Base-by-base conservation (phyloP, 2,113 vertebrate genomes). In the Mixornis gularis region DNA sequence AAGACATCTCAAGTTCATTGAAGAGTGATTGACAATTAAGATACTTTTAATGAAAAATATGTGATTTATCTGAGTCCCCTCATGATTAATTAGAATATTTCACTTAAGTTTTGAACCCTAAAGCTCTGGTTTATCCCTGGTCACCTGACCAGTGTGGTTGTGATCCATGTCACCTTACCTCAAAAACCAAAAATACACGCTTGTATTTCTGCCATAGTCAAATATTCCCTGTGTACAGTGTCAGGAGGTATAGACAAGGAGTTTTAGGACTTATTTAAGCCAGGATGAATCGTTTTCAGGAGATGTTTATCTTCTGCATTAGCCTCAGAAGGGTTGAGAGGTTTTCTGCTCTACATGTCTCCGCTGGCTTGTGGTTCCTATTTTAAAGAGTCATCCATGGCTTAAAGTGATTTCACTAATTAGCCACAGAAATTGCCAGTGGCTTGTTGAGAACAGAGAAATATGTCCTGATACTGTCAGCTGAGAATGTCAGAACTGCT, bases 251-350 rank as follows among this genome's bases (percentile, higher is more conserved):
- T 1, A 52, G 18, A 20, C 1, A 70, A 29, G 4, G 43, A 51
- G 36, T 60, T 89, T 72, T 69, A 52, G 17, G 7, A 30, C 3
- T 34, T 56, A 4, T n/a, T 84, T 58, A 80, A 62, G 29, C 17
- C 29, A 40, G 4, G 21, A 40, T 26, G 4, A 77, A 13, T 4
- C 6, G 26, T 38, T 80, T 51, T 34, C 24, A 78, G 43, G 5
- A 63, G 20, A 21, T 16, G 0, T 29, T 85, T 80, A 1, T 73
- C 41, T 84, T 89, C n/a, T 80, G 26, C 12, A 13, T 36, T 36
- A 40, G 4, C 3, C 4, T 32, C 21, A 17, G 21, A 46, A 48
- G 0, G 25, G 3, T 15, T 38, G n/a, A 24, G 29, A 64, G 4
- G 32, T 77, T 86, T 79, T 77, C 7, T 29, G 16, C 3, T 2